Evolutionary conservation across 1,140 invertebrate species (phyloP), one percentile per base, ranked within the genome.

Genomic region (Aradophagus sp.): DNA sequence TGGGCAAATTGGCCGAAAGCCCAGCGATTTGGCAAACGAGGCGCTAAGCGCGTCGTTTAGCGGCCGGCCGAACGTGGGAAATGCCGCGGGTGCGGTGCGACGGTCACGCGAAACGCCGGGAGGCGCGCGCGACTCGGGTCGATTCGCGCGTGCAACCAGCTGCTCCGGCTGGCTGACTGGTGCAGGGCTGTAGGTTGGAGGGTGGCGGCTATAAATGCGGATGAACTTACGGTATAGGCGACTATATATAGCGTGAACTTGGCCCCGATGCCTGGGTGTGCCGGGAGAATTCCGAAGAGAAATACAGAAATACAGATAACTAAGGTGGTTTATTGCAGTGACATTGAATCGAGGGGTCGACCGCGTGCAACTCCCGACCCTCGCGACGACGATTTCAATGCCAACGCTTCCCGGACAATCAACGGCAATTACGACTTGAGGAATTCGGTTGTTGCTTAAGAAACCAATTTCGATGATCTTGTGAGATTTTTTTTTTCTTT

Each of bases 261-360:
- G 73, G 73, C 73, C 73, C 65, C 68, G 68, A 75, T 73, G 70
- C 58, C 59, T 71, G 44, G 41, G 61, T 74, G 71, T 65, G 56
- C 59, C 61, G 65, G 59, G 65, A 66, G 62, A 66, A 73, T 69
- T 69, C 81, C 80, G 67, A 76, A 81, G 81, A 80, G 78, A 83
- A 82, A 81, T 80, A 80, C 78, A 83, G 81, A 83, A 82, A 81
- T 82, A 83, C 78, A 79, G 82, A 84, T 81, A 83, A 81, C 79
- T 69, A 79, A 77, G 80, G 74, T 77, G 82, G 82, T 83, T 81
- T 84, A 78, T 83, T 81, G 77, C 79, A 78, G 75, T 78, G 81
- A 82, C 81, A 81, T 80, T 81, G 76, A 84, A 84, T 74, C 72
- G 73, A 73, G 77, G n/a, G 77, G 75, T 79, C 74, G 67, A 12